Conservation (phyloP, 2,113 vertebrate species). For the Upupa epops region DNA sequence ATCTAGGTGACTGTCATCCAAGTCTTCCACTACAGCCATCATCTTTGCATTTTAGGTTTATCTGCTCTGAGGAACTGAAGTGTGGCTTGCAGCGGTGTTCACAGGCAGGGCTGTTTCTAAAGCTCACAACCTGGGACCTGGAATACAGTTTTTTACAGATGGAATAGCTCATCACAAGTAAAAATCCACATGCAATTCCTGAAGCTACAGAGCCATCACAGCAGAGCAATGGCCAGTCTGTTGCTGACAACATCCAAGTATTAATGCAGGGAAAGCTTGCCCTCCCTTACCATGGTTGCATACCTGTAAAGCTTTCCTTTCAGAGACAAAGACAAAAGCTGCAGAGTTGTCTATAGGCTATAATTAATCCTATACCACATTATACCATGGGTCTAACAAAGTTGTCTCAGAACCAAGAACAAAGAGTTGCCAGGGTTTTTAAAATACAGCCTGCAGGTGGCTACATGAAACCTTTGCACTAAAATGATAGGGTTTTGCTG, state of each 20-base stretch:
- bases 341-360: not conserved
- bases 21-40: not conserved
- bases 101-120: not conserved
- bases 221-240: not conserved
- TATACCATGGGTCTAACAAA: not conserved
- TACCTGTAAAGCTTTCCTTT: not conserved
- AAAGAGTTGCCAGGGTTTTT: not conserved
- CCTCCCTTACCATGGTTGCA: not conserved
- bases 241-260: not conserved
- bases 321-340: conserved; percentile 31
- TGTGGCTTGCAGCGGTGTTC: not conserved
- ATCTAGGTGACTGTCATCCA: not conserved
- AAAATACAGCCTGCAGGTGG: conserved; percentile 28
- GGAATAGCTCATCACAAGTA: not conserved
- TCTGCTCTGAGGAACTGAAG: not conserved
- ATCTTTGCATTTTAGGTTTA: not conserved
- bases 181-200: not conserved
- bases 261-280: not conserved
- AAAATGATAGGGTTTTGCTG: conserved; percentile 36
- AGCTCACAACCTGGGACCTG: not conserved
- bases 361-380: not conserved
- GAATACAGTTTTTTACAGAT: not conserved
- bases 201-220: not conserved
- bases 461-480: conserved; percentile 22
- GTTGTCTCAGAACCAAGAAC: not conserved